Percentiles rank a stretch among this genome's conserved stretches.
These are phyloP conservation scores for Drosophila gunungcola DNA, from an alignment of 1,140 invertebrate genomes.

Conservation along the genomic window DNA sequence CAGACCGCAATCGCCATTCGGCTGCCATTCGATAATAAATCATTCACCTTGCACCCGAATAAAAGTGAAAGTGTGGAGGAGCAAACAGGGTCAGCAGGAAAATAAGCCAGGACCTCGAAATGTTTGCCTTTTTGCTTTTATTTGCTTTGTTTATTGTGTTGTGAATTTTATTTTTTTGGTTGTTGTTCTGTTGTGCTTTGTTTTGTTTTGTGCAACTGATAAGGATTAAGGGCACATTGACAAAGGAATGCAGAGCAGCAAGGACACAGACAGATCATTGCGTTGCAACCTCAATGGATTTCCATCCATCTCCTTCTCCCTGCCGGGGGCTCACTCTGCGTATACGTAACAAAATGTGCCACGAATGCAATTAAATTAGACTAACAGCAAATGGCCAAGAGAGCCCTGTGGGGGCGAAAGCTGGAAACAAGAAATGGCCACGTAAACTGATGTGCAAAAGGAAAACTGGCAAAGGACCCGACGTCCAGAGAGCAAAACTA, in stretches of 20 bases:
- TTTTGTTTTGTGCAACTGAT: constrained; percentile 52
- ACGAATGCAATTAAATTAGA: constrained; percentile 69
- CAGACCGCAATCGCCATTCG: constrained; percentile 31
- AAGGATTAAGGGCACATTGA: constrained; percentile 60
- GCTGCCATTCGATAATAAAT: constrained; percentile 58
- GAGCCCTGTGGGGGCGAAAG: constrained; percentile 14
- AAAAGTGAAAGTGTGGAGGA: constrained; percentile 40
- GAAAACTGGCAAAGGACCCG: constrained; percentile 19
- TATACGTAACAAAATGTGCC: constrained; percentile 46
- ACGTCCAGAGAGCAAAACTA: neutral
- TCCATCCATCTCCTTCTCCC: neutral
- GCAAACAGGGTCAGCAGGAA: constrained; percentile 20
- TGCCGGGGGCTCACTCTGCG: constrained; percentile 21
- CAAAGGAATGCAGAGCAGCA: constrained; percentile 52
- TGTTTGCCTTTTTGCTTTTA: neutral
- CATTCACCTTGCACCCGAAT: constrained; percentile 54
- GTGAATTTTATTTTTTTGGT: constrained; percentile 14
- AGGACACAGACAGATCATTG: constrained; percentile 32
- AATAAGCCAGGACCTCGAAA: constrained; percentile 37
- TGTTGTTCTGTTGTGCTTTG: constrained; percentile 2
- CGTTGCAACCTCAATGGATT: constrained; percentile 49
- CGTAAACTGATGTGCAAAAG: constrained; percentile 43
- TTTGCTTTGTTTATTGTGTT: constrained; percentile 35
- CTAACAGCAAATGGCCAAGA: constrained; percentile 52
- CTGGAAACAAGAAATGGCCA: constrained; percentile 22